Base-by-base conservation (phyloP, 2,888 invertebrate genomes). In the Theretra japonica region DNA sequence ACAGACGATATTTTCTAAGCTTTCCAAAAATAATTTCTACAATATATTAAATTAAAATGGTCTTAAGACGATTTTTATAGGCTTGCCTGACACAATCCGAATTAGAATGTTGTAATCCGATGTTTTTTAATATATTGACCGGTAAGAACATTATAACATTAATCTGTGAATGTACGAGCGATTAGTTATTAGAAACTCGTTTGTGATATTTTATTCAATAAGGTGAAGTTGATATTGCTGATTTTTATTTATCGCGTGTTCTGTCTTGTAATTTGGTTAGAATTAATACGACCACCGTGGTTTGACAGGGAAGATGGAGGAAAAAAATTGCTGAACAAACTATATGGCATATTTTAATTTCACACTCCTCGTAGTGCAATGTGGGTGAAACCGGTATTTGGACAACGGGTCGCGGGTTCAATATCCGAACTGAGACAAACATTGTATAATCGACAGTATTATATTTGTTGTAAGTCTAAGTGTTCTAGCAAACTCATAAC, bases 1-100 rank as follows among this genome's bases (percentile, higher is more conserved):
- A 86, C 83, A 87, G 85, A 85, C 77, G 82, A 71, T 71, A 79
- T 83, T 86, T 83, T 83, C 78, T 82, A 81, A 86, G 82, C 79
- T 82, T 83, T 86, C 77, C 75, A 82, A 82, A 85, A 81, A 86
- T 83, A 84, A 87, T 88, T 88, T 86, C 79, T 74, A 81, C 88
- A 85, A 88, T 90, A 89, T 88, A 89, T 91, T 90, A 86, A 88
- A 88, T 87, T 86, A 80, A 85, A 91, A 89, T 88, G 85, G 83
- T 79, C 79, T 71, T 92, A 90, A 91, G 89, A 86, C 83, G 88
- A 86, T 86, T 91, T 91, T 92, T 92, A 92, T 88, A 83, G 80
- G 82, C 74, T 50, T 65, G 62, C 73, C 73, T 81, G 82, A 85
- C 79, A 79, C 73, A 75, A 83, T 85, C 77, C 87, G 87, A 90